These are phyloP conservation scores for Peromyscus maniculatus DNA, from an alignment of 2,113 vertebrate genomes.

Conservation along the genomic window DNA sequence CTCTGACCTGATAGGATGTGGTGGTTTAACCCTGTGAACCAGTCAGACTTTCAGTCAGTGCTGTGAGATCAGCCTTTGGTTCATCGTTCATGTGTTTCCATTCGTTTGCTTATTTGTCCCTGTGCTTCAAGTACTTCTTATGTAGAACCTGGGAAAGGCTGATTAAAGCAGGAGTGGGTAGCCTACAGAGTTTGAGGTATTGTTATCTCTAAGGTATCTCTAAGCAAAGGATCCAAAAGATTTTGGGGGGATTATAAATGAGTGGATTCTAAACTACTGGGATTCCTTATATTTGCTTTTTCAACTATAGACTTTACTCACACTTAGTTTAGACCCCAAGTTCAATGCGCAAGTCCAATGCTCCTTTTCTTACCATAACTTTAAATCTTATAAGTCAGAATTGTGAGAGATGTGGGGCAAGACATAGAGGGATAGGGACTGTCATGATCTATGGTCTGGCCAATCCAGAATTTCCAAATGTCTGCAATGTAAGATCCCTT, in stretches of 20 bases:
- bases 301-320: background rate
- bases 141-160: no score
- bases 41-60: background rate
- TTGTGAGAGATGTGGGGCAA: background rate
- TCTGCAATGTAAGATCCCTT: background rate
- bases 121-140: no score
- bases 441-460: background rate
- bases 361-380: background rate
- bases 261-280: background rate
- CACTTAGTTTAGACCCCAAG: background rate
- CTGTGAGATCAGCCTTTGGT: no score
- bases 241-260: background rate
- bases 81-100: no score
- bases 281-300: no score
- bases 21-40: background rate
- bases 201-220: background rate
- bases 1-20: background rate
- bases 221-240: background rate
- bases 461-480: background rate
- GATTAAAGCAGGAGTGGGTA: no score
- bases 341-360: background rate
- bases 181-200: no score
- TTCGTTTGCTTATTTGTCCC: no score
- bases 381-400: background rate
- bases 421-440: background rate